Conservation (phyloP, 2,797 vertebrate species). For the Aselliscus stoliczkanus region DNA sequence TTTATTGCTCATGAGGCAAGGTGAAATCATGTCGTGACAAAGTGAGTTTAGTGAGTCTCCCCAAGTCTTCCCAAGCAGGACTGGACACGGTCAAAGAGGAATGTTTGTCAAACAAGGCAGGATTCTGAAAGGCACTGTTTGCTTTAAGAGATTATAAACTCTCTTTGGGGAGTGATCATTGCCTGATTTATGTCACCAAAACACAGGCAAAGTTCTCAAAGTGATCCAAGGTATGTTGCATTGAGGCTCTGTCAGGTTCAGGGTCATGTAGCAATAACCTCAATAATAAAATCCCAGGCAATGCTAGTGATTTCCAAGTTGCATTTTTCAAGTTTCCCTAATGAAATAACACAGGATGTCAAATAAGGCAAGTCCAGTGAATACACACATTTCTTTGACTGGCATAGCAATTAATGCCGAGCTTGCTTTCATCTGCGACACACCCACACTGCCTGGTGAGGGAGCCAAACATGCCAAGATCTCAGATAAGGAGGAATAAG, state of each 20-base stretch:
- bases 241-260: neutral
- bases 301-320: neutral
- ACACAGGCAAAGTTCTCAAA: neutral
- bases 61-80: neutral
- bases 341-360: neutral
- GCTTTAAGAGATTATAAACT: neutral
- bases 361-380: neutral
- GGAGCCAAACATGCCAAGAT: neutral
- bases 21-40: neutral
- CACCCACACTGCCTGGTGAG: neutral
- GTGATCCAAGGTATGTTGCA: neutral
- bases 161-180: neutral
- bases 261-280: neutral
- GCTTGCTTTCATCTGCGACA: neutral
- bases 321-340: neutral
- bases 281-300: constrained; percentile 3
- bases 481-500: neutral
- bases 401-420: neutral
- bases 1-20: constrained; percentile 9
- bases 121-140: constrained; percentile 13
- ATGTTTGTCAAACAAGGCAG: neutral
- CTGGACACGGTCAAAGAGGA: neutral
- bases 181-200: constrained; percentile 8
- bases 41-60: constrained; percentile 7
- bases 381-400: neutral